phyloP scores from a whole-genome alignment of 2,113 vertebrate species.

The Psilopsiagon aurifrons region DNA sequence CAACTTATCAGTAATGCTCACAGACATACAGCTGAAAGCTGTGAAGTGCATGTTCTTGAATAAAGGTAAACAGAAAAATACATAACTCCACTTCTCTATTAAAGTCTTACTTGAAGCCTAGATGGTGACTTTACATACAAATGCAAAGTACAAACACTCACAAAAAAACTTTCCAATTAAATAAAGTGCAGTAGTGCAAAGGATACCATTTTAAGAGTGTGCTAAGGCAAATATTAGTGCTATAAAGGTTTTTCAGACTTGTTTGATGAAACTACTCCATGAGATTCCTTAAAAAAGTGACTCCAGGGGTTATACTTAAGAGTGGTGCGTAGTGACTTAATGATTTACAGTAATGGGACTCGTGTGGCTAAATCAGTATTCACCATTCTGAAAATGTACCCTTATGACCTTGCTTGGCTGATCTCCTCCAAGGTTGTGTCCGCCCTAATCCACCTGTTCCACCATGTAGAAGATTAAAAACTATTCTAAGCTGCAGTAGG shows the following conservation, averaged over 20 bases:
- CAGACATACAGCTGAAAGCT: background rate
- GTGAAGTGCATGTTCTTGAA: background rate
- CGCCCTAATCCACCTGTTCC: background rate
- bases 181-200: background rate
- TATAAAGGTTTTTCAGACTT: background rate
- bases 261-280: background rate
- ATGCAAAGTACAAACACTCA: background rate
- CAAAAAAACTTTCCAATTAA: background rate
- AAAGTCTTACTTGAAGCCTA: background rate
- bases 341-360: constrained; percentile 41
- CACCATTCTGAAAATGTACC: background rate
- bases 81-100: background rate
- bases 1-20: background rate
- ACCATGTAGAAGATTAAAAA: background rate
- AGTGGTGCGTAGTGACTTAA: constrained; percentile 8
- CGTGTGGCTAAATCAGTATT: background rate
- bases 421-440: background rate
- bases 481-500: background rate
- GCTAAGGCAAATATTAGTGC: background rate
- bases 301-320: background rate
- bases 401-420: background rate
- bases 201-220: background rate
- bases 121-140: background rate
- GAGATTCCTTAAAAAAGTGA: background rate
- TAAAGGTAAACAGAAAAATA: background rate